These are phyloP conservation scores for Sacculina carcini DNA, from an alignment of 2,888 invertebrate genomes.

Conservation along the genomic window DNA sequence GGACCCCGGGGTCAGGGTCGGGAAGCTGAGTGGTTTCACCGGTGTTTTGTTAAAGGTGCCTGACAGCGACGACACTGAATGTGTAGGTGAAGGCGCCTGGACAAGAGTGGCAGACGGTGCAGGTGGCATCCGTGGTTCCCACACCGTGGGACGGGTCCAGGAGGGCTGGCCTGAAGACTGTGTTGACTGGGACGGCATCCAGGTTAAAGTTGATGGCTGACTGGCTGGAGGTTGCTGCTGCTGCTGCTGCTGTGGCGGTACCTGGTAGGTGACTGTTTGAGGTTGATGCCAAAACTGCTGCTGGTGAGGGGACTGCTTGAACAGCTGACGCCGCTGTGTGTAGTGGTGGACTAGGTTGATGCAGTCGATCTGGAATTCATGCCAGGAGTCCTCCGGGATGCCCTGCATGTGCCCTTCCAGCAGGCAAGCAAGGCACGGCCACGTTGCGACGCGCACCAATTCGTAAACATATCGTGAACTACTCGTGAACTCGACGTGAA, in stretches of 20 bases:
- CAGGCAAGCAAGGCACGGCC: conserved; percentile 2
- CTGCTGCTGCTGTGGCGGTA: background rate
- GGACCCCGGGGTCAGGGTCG: background rate
- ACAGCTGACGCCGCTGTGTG: background rate
- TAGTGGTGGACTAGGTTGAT: background rate
- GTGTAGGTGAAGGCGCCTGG: background rate
- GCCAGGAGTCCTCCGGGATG: conserved; percentile 5
- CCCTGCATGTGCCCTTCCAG: conserved; percentile 4
- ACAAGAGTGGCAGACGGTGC: background rate
- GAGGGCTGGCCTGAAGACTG: conserved; percentile 2
- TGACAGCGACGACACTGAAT: background rate
- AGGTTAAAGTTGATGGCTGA: conserved; percentile 2
- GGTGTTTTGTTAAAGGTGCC: background rate
- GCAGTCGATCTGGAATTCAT: conserved; percentile 4
- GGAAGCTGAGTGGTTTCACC: background rate
- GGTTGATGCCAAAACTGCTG: background rate
- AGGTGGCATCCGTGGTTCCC: background rate
- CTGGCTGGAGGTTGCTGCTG: conserved; percentile 4
- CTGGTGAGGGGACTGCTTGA: background rate
- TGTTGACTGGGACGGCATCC: conserved; percentile 3
- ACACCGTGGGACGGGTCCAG: background rate
- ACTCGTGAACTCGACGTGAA: background rate
- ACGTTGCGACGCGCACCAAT: no score
- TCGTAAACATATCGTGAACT: background rate
- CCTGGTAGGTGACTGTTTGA: background rate